Conservation (phyloP, 2,113 vertebrate species). For the Ptilonorhynchus violaceus region DNA sequence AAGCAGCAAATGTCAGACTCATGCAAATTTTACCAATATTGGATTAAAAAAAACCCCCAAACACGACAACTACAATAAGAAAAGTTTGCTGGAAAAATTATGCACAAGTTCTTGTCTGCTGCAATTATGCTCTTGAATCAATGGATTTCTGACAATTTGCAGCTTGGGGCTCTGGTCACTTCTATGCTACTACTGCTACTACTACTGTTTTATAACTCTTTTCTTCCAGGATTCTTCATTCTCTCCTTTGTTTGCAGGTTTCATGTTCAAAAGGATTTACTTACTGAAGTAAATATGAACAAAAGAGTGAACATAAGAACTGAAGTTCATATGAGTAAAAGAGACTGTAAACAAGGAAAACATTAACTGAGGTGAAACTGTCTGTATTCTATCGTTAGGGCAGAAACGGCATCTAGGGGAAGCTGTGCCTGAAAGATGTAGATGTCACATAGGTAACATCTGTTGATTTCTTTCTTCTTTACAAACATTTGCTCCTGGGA, state of each 20-base stretch:
- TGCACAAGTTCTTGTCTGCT: not conserved
- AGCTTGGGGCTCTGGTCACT: not conserved
- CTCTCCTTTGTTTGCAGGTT: not conserved
- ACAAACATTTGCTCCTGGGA: not conserved
- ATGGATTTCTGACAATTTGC: not conserved
- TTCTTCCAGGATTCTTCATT: not conserved
- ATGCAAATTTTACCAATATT: not conserved
- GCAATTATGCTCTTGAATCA: not conserved
- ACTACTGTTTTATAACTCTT: not conserved
- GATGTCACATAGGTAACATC: not conserved
- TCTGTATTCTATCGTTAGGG: not conserved
- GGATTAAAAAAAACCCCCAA: not conserved
- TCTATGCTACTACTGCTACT: not conserved
- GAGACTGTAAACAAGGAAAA: not conserved
- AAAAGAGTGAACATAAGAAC: not conserved
- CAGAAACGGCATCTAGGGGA: not conserved
- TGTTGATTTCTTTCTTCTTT: not conserved
- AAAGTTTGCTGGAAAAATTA: not conserved
- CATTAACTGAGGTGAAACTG: not conserved
- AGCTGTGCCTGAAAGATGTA: not conserved
- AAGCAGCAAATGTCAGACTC: not conserved
- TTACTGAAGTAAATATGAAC: not conserved
- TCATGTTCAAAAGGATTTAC: not conserved
- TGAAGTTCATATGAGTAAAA: not conserved
- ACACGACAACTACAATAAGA: not conserved